Conservation (phyloP, 2,797 vertebrate genomes). For the Botia almorhae region DNA sequence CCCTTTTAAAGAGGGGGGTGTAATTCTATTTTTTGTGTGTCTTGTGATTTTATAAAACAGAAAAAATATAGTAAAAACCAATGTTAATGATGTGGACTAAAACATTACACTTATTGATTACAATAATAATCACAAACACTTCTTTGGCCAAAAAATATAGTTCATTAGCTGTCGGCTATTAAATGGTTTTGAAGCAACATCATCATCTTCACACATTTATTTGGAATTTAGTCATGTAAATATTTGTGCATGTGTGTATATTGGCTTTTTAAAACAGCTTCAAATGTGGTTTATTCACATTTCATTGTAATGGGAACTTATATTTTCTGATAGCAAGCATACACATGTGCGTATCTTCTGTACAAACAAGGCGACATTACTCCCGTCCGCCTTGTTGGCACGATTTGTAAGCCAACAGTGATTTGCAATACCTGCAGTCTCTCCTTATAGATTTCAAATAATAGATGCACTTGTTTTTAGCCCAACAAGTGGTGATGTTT, state of each 20-base stretch:
- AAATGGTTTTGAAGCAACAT: too few relatives aligned
- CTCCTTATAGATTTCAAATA: constrained; percentile 37
- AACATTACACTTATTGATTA: not conserved
- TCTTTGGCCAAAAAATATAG: not conserved
- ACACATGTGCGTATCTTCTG: not conserved
- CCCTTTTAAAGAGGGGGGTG: constrained; percentile 16
- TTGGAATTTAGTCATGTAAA: not conserved
- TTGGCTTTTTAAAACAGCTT: not conserved
- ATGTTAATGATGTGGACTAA: not conserved
- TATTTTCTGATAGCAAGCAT: not conserved
- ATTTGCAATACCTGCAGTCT: constrained; percentile 19
- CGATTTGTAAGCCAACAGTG: not conserved
- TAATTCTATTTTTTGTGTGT: not conserved
- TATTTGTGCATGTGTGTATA: not conserved
- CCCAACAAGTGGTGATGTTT: constrained; percentile 41
- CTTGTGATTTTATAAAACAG: not conserved
- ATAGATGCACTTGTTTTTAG: constrained; percentile 28
- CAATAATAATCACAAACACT: not conserved
- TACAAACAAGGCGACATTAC: not conserved
- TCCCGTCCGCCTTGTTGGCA: constrained; percentile 2
- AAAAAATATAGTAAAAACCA: not conserved
- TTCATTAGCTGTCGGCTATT: not conserved
- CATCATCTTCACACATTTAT: too few relatives aligned
- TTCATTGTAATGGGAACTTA: not conserved
- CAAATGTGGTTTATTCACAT: not conserved